Evolutionary conservation across 2,113 vertebrate species (phyloP).

Genomic region (Smithornis capensis): DNA sequence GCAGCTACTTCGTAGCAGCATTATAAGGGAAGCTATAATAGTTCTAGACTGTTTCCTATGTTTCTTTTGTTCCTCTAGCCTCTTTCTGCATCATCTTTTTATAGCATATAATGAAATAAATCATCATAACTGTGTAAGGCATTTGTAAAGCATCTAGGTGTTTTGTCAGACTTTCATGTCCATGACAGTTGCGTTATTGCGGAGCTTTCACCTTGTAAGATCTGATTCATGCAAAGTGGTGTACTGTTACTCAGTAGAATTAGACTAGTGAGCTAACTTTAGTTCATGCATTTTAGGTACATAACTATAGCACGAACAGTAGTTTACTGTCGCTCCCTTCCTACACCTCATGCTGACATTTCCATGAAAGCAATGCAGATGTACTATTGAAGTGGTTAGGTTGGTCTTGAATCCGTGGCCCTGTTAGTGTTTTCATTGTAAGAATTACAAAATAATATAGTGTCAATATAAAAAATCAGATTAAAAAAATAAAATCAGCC

Average conservation of each 20-base stretch:
- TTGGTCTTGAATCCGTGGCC: neutral
- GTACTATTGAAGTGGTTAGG: conserved; percentile 27
- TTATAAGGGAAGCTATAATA: neutral
- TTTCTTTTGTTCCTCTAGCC: neutral
- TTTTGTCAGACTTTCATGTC: neutral
- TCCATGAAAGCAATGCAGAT: conserved; percentile 5
- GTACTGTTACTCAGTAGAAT: neutral
- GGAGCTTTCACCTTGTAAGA: neutral
- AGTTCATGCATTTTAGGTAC: neutral
- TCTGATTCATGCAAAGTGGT: neutral
- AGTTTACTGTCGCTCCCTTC: conserved; percentile 12
- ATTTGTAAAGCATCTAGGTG: neutral
- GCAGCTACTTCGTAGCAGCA: neutral
- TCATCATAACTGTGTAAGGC: neutral
- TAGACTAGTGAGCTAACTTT: neutral
- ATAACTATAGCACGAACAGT: conserved; percentile 7
- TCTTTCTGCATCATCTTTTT: neutral
- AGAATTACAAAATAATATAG: too few relatives aligned
- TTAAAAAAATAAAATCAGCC: neutral
- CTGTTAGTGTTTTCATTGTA: neutral
- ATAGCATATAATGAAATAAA: neutral
- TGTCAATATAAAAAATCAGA: neutral
- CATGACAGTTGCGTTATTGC: neutral
- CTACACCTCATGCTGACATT: neutral
- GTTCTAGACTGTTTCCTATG: neutral